Evolutionary conservation across 2,113 vertebrate genomes (phyloP).

Genomic region (Hippocampus comes): DNA sequence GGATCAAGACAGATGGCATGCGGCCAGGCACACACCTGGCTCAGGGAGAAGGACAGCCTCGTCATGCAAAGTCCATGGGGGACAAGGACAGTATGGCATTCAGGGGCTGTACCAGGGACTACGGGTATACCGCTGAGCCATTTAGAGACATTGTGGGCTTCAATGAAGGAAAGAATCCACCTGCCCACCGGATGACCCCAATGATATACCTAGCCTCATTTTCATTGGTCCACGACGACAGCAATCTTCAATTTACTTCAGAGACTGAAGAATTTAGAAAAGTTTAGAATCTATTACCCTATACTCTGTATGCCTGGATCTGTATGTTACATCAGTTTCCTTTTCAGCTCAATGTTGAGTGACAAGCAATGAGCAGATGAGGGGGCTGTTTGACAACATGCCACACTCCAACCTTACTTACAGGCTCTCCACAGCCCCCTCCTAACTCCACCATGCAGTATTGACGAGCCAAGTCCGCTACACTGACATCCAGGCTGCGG

Average conservation of each 20-base stretch:
- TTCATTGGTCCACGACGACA: no score
- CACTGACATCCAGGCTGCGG: conserved; percentile 48
- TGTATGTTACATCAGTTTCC: conserved; percentile 27
- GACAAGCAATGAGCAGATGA: conserved; percentile 56
- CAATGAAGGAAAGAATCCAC: no score
- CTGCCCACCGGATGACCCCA: no score
- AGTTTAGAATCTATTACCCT: conserved; percentile 24
- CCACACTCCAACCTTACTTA: conserved; percentile 32
- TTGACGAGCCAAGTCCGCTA: conserved; percentile 45
- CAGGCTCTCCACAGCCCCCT: conserved; percentile 47
- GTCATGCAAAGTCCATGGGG: neutral
- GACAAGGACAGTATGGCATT: neutral
- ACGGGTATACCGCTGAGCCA: conserved; percentile 23
- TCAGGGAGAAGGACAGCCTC: neutral
- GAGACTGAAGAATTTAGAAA: neutral
- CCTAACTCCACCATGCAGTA: conserved; percentile 53
- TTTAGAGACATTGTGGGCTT: neutral
- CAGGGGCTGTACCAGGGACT: neutral
- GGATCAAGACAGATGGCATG: neutral
- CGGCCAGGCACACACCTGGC: neutral
- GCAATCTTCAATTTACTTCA: no score
- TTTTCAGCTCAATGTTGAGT: conserved; percentile 33
- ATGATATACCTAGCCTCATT: no score
- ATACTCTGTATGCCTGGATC: conserved; percentile 21
- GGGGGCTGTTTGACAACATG: conserved; percentile 61